These are phyloP conservation scores for Phoxinus dragarum DNA, from an alignment of 2,797 vertebrate genomes.

Conservation along the genomic window DNA sequence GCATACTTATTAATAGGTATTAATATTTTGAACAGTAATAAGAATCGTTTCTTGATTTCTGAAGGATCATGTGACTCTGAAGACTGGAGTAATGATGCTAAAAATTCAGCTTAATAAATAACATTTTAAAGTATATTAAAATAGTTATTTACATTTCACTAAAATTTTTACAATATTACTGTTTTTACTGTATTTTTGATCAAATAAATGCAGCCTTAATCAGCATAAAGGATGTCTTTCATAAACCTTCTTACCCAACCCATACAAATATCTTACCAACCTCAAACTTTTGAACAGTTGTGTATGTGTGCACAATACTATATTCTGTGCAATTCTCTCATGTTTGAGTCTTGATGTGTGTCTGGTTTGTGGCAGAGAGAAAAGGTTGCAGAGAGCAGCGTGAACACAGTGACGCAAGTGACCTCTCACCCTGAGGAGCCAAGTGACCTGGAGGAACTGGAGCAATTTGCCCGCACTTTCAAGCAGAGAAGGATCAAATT, in stretches of 20 bases:
- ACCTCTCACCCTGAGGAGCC: slow-evolving; percentile 88
- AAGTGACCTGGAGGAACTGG: slow-evolving; percentile 92
- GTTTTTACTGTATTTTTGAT: background rate
- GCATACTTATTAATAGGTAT: background rate
- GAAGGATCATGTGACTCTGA: background rate
- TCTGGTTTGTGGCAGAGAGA: slow-evolving; percentile 70
- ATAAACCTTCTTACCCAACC: background rate
- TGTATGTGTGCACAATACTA: slow-evolving; percentile 3
- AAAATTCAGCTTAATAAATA: background rate
- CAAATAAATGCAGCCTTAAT: background rate
- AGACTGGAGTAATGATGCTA: background rate
- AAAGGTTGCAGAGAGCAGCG: slow-evolving; percentile 74
- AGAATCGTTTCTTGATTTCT: background rate
- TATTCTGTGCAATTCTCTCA: background rate
- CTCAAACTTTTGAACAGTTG: background rate
- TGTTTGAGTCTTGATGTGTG: slow-evolving; percentile 4
- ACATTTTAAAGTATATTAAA: background rate
- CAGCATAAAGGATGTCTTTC: background rate
- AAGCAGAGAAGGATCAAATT: slow-evolving; percentile 94
- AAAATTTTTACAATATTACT: background rate
- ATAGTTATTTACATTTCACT: background rate
- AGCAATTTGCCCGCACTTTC: slow-evolving; percentile 93
- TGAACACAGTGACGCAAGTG: slow-evolving; percentile 71
- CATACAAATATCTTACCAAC: background rate
- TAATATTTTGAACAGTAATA: background rate